Evolutionary conservation across 2,113 vertebrate genomes (phyloP).

Genomic region (Benitochromis conjunctus): DNA sequence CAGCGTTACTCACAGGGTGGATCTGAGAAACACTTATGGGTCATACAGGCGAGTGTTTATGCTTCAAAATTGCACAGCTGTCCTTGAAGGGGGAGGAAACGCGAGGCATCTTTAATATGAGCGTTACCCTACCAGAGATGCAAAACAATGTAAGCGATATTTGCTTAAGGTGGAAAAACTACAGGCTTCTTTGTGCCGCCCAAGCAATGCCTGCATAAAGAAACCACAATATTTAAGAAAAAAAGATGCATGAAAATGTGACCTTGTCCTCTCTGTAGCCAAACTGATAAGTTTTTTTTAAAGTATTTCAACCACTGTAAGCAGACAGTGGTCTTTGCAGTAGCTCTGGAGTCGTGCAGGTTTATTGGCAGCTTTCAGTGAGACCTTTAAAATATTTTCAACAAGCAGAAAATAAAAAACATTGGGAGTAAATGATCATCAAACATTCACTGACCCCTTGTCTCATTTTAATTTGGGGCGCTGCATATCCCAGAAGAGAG

Average conservation of each 20-base stretch:
- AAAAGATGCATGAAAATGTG: background rate
- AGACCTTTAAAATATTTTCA: background rate
- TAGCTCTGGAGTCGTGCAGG: background rate
- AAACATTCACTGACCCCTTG: background rate
- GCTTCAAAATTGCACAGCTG: background rate
- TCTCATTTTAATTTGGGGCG: background rate
- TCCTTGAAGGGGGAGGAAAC: background rate
- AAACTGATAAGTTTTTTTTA: background rate
- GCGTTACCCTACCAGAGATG: background rate
- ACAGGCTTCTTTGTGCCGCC: background rate
- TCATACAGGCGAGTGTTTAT: background rate
- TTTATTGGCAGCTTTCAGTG: background rate
- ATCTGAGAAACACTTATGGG: background rate
- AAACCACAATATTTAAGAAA: background rate
- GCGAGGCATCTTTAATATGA: background rate
- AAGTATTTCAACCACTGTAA: background rate
- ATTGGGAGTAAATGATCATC: background rate
- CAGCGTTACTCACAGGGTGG: constrained; percentile 35
- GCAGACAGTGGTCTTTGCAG: background rate
- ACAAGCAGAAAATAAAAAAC: background rate
- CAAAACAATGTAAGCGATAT: background rate
- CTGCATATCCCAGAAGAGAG: background rate
- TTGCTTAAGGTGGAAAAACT: background rate
- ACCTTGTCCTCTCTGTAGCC: background rate
- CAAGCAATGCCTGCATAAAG: background rate